Base-by-base conservation (phyloP, 2,888 invertebrate genomes). In the Podabrus alpinus region DNA sequence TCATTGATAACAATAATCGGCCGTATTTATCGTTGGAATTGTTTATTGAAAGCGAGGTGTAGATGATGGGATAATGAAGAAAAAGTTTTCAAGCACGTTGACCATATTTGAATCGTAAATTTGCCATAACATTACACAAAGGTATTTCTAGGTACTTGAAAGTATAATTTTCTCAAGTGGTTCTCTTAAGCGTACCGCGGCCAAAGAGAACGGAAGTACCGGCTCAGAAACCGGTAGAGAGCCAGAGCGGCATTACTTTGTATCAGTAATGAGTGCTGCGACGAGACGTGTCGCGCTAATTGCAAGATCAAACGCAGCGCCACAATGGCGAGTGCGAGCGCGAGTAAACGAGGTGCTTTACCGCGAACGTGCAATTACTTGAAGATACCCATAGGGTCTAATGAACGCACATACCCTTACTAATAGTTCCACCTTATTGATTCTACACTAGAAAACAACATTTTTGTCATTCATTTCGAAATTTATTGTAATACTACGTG, bases 261-360 rank as follows among this genome's bases (percentile, higher is more conserved):
- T 82, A 81, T 79, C 80, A 71, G 81, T 83, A 84, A 83, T 83
- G 81, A 81, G 82, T 80, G 81, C 78, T 81, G 76, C 76, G 80
- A 82, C 81, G 82, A 82, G 83, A 83, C 83, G 81, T 83, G 84
- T 84, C 83, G 83, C 82, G 81, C 82, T 85, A 84, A 85, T 85
- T 85, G 84, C 84, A 76, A 84, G 83, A 85, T 80, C 80, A 80
- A 80, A 80, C 77, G 80, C 68, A 71, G 78, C 78, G 77, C 73
- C 75, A 75, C 71, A 71, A 77, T 75, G 74, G 73, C 62, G 72
- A 74, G 74, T 74, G 72, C 73, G 73, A 76, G 76, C 73, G 68
- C 69, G 69, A 72, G 72, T 72, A 74, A 76, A 77, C 74, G 74
- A 77, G 77, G 74, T 77, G 74, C 77, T 77, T 74, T 77, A 72